Conservation (phyloP, 2,113 vertebrate genomes). For the Neolamprologus sp. region DNA sequence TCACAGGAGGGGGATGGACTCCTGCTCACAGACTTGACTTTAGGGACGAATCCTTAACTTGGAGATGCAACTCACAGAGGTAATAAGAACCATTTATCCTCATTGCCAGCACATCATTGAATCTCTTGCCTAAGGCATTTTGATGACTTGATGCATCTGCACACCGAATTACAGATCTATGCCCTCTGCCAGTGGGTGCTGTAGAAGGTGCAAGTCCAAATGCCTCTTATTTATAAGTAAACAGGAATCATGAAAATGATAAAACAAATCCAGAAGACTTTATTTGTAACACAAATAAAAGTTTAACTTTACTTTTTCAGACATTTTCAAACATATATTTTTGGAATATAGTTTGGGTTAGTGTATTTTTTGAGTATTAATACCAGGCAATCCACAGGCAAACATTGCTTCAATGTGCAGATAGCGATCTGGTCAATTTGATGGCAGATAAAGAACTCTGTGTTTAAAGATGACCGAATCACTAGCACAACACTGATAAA, state of each 20-base stretch:
- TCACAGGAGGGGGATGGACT: not conserved
- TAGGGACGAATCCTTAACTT: conserved; percentile 1
- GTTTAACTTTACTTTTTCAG: not conserved
- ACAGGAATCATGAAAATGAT: not conserved
- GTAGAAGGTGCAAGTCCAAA: not conserved
- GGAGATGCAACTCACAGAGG: not conserved
- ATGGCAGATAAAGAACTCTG: not conserved
- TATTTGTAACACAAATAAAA: not conserved
- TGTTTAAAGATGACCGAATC: not conserved
- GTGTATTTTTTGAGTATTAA: not conserved
- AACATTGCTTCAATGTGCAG: not conserved
- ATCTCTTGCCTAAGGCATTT: conserved; percentile 6
- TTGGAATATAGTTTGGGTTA: not conserved
- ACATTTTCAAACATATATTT: not conserved
- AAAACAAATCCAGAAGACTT: not conserved
- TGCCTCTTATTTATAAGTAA: not conserved
- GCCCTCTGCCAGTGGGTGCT: not conserved
- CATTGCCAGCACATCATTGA: conserved; percentile 15
- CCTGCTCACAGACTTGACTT: not conserved
- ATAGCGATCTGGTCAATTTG: not conserved
- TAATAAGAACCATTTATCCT: conserved; percentile 27
- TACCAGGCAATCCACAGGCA: not conserved
- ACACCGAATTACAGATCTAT: not conserved
- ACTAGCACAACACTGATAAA: not conserved
- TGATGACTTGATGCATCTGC: conserved; percentile 15